Percentiles rank a stretch among this genome's conserved stretches.
phyloP scores from a whole-genome alignment of 2,888 invertebrate genomes.

The Orgyia antiqua region DNA sequence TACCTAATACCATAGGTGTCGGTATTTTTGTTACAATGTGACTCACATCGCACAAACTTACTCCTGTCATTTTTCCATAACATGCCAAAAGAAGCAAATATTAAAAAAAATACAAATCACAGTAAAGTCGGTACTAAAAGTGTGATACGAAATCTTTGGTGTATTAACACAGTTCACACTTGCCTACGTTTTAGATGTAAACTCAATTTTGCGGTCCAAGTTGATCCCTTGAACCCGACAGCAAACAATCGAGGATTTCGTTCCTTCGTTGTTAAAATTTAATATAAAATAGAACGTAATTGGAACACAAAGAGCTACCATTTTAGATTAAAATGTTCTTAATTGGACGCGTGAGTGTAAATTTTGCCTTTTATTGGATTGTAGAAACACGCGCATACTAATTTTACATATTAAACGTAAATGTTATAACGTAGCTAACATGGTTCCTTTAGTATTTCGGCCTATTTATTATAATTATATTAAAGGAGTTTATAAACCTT shows the following conservation, averaged over 20 bases:
- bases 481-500: no score
- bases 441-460: no score
- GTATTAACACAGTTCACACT: neutral
- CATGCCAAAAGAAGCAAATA: no score
- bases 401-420: no score
- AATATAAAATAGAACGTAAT: constrained; percentile 13
- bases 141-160: neutral
- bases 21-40: no score
- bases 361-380: constrained; percentile 10
- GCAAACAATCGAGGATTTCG: constrained; percentile 9
- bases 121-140: no score
- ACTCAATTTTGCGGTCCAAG: constrained; percentile 2
- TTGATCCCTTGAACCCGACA: constrained; percentile 4
- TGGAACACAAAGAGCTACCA: constrained; percentile 11
- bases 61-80: no score
- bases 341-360: constrained; percentile 10
- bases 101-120: no score
- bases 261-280: constrained; percentile 8
- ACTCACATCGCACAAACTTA: no score
- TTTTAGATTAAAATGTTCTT: constrained; percentile 19
- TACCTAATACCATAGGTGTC: no score
- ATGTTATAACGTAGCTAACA: no score
- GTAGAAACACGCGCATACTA: neutral
- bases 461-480: no score
- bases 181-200: neutral